Evolutionary conservation across 2,888 invertebrate species (phyloP).

Genomic region (Alsophila aescularia): DNA sequence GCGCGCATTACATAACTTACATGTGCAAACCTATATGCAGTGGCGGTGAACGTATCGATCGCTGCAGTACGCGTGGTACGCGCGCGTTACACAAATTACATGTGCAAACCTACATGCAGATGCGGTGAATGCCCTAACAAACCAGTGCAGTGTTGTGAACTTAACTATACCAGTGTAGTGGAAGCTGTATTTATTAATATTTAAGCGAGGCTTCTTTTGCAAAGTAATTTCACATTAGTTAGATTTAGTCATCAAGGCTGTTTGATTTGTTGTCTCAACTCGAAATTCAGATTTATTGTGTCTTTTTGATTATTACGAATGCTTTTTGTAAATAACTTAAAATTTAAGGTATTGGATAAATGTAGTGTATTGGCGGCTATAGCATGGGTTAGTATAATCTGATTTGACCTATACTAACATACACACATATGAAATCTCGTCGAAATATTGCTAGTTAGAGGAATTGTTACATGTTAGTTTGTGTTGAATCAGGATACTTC

Average conservation of each 20-base stretch:
- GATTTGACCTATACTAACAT: neutral
- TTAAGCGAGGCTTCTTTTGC: neutral
- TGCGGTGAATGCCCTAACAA: too few species aligned
- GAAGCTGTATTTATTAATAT: slow-evolving; percentile 12
- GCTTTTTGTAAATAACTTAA: slow-evolving; percentile 16
- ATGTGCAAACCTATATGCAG: slow-evolving; percentile 20
- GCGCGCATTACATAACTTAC: slow-evolving; percentile 27
- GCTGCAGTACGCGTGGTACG: neutral
- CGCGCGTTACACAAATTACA: too few species aligned
- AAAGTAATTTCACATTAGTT: neutral
- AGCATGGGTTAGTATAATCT: neutral
- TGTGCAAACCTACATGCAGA: neutral
- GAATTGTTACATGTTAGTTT: neutral
- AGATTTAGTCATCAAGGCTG: neutral
- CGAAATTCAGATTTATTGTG: neutral
- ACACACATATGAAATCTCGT: too few species aligned
- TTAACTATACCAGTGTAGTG: neutral
- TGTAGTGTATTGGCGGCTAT: neutral
- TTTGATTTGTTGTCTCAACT: neutral
- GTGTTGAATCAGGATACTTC: neutral
- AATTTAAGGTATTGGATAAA: neutral
- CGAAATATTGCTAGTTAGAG: neutral
- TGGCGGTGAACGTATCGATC: too few species aligned
- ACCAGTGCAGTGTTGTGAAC: neutral
- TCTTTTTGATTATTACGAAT: slow-evolving; percentile 1